Percentiles rank a stretch among this genome's conserved stretches.
Conservation (phyloP, 1,140 invertebrate species). For the Aphis gossypii region DNA sequence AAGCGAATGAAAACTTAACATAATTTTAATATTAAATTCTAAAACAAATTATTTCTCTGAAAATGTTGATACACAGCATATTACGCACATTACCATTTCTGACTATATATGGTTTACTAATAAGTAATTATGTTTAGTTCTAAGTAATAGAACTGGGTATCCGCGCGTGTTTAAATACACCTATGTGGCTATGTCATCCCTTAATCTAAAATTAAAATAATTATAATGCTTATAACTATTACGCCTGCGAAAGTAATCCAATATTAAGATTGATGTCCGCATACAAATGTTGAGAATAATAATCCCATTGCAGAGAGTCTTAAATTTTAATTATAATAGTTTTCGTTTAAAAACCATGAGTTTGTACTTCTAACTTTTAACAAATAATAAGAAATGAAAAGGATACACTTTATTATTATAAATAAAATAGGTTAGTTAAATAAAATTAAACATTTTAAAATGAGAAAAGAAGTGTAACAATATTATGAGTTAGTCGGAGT, state of each 20-base stretch:
- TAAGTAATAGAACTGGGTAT: too few relatives aligned
- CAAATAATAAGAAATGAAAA: not conserved
- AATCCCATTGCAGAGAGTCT: not conserved
- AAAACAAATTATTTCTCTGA: not conserved
- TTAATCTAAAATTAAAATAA: not conserved
- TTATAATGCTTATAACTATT: not conserved
- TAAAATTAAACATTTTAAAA: not conserved
- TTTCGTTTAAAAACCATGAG: not conserved
- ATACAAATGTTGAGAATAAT: not conserved
- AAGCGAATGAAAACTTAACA: too few relatives aligned
- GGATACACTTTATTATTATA: not conserved
- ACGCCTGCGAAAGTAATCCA: not conserved
- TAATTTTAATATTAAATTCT: too few relatives aligned
- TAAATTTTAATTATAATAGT: slow-evolving; percentile 5
- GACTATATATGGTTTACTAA: too few relatives aligned
- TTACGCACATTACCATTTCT: too few relatives aligned
- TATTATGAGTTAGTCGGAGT: not conserved
- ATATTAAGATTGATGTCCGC: not conserved
- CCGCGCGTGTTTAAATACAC: too few relatives aligned
- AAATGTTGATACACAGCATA: too few relatives aligned
- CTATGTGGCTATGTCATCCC: not conserved
- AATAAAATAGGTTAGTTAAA: too few relatives aligned
- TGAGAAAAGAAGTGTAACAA: not conserved
- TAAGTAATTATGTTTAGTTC: too few relatives aligned
- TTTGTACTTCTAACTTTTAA: not conserved